These are phyloP conservation scores for Periparus ater DNA, from an alignment of 2,797 vertebrate genomes.

Conservation along the genomic window DNA sequence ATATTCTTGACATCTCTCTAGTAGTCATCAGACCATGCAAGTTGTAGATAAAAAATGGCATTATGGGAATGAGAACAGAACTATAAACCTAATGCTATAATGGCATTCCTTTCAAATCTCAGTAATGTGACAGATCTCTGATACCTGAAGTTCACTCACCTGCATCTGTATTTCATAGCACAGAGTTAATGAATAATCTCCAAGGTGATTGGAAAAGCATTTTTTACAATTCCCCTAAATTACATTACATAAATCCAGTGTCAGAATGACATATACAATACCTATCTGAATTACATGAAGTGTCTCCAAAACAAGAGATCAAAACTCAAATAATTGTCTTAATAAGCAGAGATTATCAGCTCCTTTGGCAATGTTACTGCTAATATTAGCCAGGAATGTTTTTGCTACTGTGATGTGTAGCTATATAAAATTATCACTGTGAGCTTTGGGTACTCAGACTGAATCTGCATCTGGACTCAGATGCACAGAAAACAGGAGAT, in stretches of 20 bases:
- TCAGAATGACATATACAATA: not conserved
- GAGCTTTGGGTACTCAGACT: not conserved
- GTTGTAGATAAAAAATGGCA: not conserved
- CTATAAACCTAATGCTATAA: not conserved
- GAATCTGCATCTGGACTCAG: not conserved
- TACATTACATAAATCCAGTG: not conserved
- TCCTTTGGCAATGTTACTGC: not conserved
- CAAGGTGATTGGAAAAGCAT: not conserved
- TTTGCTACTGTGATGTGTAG: not conserved
- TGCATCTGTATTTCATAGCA: not conserved
- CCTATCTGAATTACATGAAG: not conserved
- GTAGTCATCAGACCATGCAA: not conserved
- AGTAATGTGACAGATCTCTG: not conserved
- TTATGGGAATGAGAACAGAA: not conserved
- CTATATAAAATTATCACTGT: not conserved
- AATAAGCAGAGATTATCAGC: not conserved
- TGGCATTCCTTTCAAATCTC: not conserved
- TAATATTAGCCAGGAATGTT: not conserved
- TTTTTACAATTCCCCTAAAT: not conserved
- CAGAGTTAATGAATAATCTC: not conserved
- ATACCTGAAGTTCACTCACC: not conserved
- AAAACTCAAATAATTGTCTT: not conserved
- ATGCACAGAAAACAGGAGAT: not conserved
- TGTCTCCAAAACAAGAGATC: not conserved
- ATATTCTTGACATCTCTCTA: not conserved